Evolutionary conservation across 2,888 invertebrate genomes (phyloP), one percentile per base, ranked within the genome.

Genomic region (Tenthredo amoena): DNA sequence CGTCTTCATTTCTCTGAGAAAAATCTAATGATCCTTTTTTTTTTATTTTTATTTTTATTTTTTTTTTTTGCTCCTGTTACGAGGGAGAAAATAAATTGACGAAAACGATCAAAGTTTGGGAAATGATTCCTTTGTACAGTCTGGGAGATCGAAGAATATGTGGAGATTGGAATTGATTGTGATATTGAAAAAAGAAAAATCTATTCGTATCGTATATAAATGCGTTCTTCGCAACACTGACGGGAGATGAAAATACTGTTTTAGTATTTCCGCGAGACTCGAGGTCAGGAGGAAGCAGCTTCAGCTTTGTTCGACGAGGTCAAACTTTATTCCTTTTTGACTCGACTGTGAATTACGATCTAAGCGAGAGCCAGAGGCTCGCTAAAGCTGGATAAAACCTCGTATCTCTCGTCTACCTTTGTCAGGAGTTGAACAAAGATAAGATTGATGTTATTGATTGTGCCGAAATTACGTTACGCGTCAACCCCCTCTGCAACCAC

Each of bases 371-470:
- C 12, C 81, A 40, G 43, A 74, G 31, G 55, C 31, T 47, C 50
- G 47, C 43, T 74, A 31, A 77, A 40, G 77, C 62, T 65, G 81
- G 83, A 83, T 83, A 40, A 83, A 83, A 83, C 83, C 81, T 81
- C 81, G 81, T 62, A 50, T 81, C 81, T 79, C 79, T 81, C 81
- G 81, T 81, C 58, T 62, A 62, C 62, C 81, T 81, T 81, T 81
- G 81, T 81, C 81, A 40, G 81, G 62, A 40, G 58, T 62, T 62
- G 81, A 81, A 81, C 81, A 81, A 81, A 81, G 81, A 83, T 83
- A 83, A 83, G 83, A 83, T 83, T 65, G 83, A 68, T 83, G 83
- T 83, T 83, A 83, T 83, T 83, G 83, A 83, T 83, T 83, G 83
- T 68, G 68, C 68, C 47, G 83, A 83, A 83, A 83, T 83, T 83